Conservation (phyloP, 2,797 vertebrate genomes). For the Alcedo quadribrachys region DNA sequence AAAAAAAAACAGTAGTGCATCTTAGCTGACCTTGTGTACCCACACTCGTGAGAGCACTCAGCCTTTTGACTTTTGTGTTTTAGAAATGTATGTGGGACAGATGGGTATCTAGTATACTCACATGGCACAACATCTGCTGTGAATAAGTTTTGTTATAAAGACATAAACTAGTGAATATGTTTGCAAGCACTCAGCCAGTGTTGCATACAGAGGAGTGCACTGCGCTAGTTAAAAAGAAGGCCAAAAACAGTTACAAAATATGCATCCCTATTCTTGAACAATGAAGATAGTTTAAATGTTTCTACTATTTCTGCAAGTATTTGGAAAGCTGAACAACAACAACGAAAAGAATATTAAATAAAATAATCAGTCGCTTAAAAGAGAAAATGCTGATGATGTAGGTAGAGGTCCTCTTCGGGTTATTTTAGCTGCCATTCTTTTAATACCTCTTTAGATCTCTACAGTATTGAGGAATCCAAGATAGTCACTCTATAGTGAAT, state of each 20-base stretch:
- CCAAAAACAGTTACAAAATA: background rate
- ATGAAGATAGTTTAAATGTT: background rate
- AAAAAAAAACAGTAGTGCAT: background rate
- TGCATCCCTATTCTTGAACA: background rate
- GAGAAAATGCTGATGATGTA: background rate
- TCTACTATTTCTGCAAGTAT: background rate
- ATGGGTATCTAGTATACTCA: background rate
- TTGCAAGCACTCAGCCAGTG: background rate
- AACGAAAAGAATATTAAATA: background rate
- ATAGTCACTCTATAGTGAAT: background rate
- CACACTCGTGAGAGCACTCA: background rate
- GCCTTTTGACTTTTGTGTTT: constrained; percentile 19
- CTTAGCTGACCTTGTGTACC: background rate
- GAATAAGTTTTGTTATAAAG: background rate
- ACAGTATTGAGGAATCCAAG: background rate
- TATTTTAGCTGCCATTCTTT: background rate
- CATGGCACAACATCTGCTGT: background rate
- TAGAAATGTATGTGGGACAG: background rate
- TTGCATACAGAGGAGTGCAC: background rate
- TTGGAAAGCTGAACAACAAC: background rate
- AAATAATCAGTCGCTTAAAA: background rate
- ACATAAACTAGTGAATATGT: background rate
- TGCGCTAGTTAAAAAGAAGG: background rate
- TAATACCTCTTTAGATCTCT: background rate
- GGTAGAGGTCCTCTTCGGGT: background rate